A percentile compares a stretch with the other conserved stretches of the same genome.
phyloP scores from a whole-genome alignment of 1,140 invertebrate species.

The Drosophila paulistorum region DNA sequence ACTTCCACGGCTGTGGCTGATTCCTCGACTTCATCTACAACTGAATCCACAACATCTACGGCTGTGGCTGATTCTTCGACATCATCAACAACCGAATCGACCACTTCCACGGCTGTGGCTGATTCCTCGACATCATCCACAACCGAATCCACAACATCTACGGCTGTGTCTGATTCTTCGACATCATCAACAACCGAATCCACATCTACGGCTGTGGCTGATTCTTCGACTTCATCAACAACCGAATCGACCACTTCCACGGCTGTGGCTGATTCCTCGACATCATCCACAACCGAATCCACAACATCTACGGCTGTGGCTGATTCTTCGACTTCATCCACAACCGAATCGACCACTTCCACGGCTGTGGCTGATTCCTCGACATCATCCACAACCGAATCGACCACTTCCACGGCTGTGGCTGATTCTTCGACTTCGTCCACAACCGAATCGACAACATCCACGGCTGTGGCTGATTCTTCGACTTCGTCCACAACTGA shows the following conservation, averaged over 20 bases:
- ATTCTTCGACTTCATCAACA: background rate
- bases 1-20: no score
- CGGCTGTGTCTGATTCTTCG: background rate
- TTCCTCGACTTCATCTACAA: background rate
- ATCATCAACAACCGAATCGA: background rate
- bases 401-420: background rate
- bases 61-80: no score
- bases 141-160: background rate
- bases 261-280: no score
- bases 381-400: background rate
- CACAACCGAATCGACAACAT: background rate
- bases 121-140: background rate
- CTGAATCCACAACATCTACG: background rate
- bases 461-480: no score
- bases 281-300: background rate
- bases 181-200: background rate
- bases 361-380: background rate
- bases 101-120: background rate
- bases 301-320: background rate
- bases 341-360: background rate
- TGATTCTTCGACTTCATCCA: no score
- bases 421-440: no score
- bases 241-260: background rate
- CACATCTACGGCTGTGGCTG: no score
- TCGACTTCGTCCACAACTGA: background rate